Evolutionary conservation across 1,140 invertebrate species (phyloP).

Genomic region (Proctacanthus coquilletti): DNA sequence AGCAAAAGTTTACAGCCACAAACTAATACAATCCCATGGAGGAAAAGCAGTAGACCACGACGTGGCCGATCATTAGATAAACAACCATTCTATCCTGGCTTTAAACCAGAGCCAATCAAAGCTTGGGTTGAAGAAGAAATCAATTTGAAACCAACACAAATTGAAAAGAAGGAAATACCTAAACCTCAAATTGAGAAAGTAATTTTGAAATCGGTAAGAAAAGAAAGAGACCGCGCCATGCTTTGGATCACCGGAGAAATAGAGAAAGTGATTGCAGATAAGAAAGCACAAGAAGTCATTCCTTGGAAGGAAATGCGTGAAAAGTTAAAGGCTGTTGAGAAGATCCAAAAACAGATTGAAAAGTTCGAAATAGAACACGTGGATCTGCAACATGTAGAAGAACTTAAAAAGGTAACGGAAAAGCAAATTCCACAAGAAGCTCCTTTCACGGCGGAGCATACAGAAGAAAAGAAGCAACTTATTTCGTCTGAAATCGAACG

Average conservation of each 20-base stretch:
- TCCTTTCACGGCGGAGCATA: neutral
- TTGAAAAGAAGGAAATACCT: slow-evolving; percentile 24
- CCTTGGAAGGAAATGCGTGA: slow-evolving; percentile 29
- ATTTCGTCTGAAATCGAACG: slow-evolving; percentile 22
- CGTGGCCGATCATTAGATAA: slow-evolving; percentile 27
- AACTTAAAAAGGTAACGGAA: slow-evolving; percentile 14
- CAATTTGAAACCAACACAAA: slow-evolving; percentile 35
- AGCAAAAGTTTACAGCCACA: slow-evolving; percentile 25
- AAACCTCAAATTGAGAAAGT: slow-evolving; percentile 27
- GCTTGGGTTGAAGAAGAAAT: slow-evolving; percentile 40
- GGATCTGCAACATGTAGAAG: slow-evolving; percentile 18
- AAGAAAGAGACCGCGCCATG: slow-evolving; percentile 24
- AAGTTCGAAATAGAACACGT: slow-evolving; percentile 27
- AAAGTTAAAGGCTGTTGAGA: slow-evolving; percentile 22
- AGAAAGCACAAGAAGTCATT: slow-evolving; percentile 24
- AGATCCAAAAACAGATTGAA: slow-evolving; percentile 21
- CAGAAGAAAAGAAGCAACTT: slow-evolving; percentile 10
- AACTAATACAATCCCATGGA: slow-evolving; percentile 24
- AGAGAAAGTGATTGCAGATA: slow-evolving; percentile 23
- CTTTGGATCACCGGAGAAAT: slow-evolving; percentile 22
- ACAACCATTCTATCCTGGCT: slow-evolving; percentile 18
- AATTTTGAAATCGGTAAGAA: slow-evolving; percentile 26
- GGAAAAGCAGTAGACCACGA: slow-evolving; percentile 20
- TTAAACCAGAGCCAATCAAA: slow-evolving; percentile 26
- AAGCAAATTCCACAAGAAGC: slow-evolving; percentile 19